A percentile compares a stretch with the other conserved stretches of the same genome.
Evolutionary conservation across 2,113 vertebrate species (phyloP).

Genomic region (Chrysochloris asiatica): DNA sequence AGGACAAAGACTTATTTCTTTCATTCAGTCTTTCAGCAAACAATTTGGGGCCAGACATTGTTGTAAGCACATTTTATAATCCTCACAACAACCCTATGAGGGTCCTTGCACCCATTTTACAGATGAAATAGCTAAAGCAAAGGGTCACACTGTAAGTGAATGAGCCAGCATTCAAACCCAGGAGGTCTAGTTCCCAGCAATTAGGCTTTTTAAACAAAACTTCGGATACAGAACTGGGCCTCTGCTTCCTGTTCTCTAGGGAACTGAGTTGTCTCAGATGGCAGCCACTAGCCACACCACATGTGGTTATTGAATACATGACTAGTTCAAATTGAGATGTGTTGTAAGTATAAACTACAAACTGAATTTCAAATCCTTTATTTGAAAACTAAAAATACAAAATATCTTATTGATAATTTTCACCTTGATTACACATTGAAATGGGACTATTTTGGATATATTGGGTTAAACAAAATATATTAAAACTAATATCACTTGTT

Average conservation of each 20-base stretch:
- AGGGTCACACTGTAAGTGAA: neutral
- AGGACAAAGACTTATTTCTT: neutral
- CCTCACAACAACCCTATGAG: neutral
- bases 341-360: neutral
- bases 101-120: neutral
- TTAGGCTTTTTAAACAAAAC: neutral
- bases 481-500: neutral
- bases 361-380: neutral
- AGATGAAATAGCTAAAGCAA: neutral
- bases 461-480: slow-evolving; percentile 14
- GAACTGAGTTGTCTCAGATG: neutral
- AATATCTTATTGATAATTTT: neutral
- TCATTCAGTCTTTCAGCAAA: neutral
- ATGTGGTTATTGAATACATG: neutral
- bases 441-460: neutral
- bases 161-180: neutral
- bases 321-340: neutral
- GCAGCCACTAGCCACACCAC: neutral
- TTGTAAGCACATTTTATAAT: neutral
- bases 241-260: neutral
- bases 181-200: neutral
- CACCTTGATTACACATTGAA: slow-evolving; percentile 4
- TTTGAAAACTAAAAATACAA: neutral
- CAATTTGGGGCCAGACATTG: neutral
- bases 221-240: neutral